A percentile compares a stretch with the other conserved stretches of the same genome.
These are phyloP conservation scores for Axinella damicornis DNA, from an alignment of 37 sponge, comb jelly and placozoan species.

Conservation along the genomic window DNA sequence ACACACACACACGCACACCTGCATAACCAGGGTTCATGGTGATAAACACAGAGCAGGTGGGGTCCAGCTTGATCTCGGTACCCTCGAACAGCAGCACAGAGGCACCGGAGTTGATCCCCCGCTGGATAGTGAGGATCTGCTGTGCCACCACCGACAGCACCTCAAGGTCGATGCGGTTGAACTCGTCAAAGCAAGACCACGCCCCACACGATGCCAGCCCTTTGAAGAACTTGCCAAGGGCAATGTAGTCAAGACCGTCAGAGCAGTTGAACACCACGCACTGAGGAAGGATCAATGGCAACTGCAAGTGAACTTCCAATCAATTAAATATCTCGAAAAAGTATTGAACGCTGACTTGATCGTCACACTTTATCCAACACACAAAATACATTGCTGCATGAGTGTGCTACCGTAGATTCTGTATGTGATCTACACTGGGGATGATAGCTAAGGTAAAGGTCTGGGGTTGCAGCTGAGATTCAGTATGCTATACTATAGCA, in stretches of 20 bases:
- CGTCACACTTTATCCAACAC: too few species aligned
- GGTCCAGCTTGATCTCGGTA: constrained; percentile 98
- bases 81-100: constrained; percentile 95
- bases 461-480: too few species aligned
- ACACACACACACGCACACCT: constrained; percentile 50
- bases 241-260: constrained; percentile 99
- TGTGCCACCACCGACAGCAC: constrained; percentile 98
- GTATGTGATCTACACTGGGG: too few species aligned
- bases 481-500: too few species aligned
- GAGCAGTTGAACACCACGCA: constrained; percentile 99
- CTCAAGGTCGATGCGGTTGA: constrained; percentile 98
- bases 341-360: too few species aligned
- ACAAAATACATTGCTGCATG: too few species aligned
- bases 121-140: constrained; percentile 97
- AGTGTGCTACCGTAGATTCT: too few species aligned
- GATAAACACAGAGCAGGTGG: constrained; percentile 98
- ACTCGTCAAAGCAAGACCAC: constrained; percentile 99
- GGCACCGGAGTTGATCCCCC: constrained; percentile 80
- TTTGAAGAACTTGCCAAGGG: constrained; percentile 99
- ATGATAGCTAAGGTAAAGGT: too few species aligned
- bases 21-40: constrained; percentile 99
- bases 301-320: too few species aligned
- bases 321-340: too few species aligned
- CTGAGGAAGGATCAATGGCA: constrained; percentile 43
- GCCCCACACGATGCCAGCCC: constrained; percentile 99